Percentiles rank a stretch among this genome's conserved stretches.
phyloP scores from a whole-genome alignment of 1,140 invertebrate species.

The Drosophila ficusphila region DNA sequence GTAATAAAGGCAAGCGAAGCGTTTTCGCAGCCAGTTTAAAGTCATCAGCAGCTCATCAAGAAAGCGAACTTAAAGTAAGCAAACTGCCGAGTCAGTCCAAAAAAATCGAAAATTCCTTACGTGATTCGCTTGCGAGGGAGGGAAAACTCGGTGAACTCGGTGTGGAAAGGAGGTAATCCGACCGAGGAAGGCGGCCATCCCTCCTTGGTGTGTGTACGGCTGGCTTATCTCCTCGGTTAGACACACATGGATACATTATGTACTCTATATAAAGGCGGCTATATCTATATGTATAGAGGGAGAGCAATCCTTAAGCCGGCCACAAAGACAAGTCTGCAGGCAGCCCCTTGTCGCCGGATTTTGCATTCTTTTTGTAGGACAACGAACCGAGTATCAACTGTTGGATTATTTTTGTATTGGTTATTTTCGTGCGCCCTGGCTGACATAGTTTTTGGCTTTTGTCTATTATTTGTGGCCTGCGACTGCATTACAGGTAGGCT shows the following conservation, averaged over 20 bases:
- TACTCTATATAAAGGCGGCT: constrained; percentile 5
- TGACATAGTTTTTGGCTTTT: constrained; percentile 63
- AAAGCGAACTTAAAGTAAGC: constrained; percentile 68
- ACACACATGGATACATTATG: constrained; percentile 35
- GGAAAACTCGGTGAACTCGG: background rate
- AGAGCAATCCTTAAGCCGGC: constrained; percentile 56
- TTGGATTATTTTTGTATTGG: constrained; percentile 63
- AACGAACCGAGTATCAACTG: constrained; percentile 68
- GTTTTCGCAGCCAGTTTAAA: constrained; percentile 12
- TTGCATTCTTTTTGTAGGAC: constrained; percentile 53
- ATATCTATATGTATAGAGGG: constrained; percentile 14
- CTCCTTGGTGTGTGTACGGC: constrained; percentile 20
- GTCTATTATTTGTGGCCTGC: constrained; percentile 28
- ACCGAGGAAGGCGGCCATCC: constrained; percentile 10
- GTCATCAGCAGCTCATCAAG: constrained; percentile 15
- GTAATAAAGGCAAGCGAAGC: constrained; percentile 19
- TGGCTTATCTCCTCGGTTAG: constrained; percentile 55
- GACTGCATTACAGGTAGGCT: constrained; percentile 38
- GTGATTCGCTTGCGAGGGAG: constrained; percentile 9
- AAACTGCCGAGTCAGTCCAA: constrained; percentile 8
- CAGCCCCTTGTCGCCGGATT: constrained; percentile 18
- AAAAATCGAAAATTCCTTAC: constrained; percentile 39
- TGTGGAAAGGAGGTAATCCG: constrained; percentile 21
- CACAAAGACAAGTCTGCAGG: constrained; percentile 42
- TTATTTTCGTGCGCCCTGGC: constrained; percentile 37